phyloP scores from a whole-genome alignment of 2,888 invertebrate genomes.

The Cephus pygmeus region DNA sequence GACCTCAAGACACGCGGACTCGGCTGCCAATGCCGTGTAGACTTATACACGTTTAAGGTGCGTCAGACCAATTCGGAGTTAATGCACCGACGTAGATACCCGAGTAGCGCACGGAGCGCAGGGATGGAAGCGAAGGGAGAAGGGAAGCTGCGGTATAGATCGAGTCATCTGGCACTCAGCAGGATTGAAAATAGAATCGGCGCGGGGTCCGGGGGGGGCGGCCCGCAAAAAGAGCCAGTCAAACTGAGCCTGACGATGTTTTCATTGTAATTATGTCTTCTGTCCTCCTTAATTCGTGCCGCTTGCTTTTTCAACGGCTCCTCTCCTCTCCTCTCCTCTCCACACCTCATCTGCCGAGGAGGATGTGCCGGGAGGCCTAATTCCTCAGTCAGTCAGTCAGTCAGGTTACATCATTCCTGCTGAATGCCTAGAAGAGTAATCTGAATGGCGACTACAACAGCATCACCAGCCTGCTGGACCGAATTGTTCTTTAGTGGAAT shows the following conservation, averaged over 20 bases:
- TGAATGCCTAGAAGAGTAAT: not conserved
- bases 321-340: slow-evolving; percentile 15
- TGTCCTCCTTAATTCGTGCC: slow-evolving; percentile 20
- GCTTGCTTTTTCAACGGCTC: slow-evolving; percentile 9
- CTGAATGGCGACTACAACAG: not conserved
- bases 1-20: not conserved
- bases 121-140: not conserved
- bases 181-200: slow-evolving; percentile 61
- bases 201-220: slow-evolving; percentile 26
- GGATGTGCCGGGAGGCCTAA: not conserved
- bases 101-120: slow-evolving; percentile 3
- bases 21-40: not conserved
- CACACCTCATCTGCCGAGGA: slow-evolving; percentile 3
- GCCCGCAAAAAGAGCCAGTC: slow-evolving; percentile 32
- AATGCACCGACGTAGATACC: not conserved
- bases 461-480: not conserved
- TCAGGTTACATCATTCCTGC: not conserved
- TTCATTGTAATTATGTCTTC: slow-evolving; percentile 55
- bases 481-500: not conserved
- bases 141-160: slow-evolving; percentile 23
- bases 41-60: not conserved
- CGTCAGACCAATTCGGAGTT: not conserved
- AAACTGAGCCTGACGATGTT: slow-evolving; percentile 54
- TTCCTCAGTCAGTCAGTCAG: not conserved
- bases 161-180: slow-evolving; percentile 63